Base-by-base conservation (phyloP, 2,113 vertebrate species). In the Oryzias javanicus region DNA sequence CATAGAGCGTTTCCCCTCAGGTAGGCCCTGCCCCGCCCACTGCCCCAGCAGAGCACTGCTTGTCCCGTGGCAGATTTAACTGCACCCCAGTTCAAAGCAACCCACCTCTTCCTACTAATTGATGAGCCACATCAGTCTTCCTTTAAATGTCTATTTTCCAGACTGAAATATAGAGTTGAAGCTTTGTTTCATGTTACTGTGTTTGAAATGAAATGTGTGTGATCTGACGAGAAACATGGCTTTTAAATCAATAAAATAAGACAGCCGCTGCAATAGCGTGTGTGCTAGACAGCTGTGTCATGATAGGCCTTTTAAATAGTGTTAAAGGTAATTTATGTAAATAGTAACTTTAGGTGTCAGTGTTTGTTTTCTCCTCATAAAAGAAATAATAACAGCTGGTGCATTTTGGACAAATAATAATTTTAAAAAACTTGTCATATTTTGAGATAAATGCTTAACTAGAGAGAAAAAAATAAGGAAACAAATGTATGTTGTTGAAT, bases 1-100 rank as follows among this genome's bases (percentile, higher is more conserved):
- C 87, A 99, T 99, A 42, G 97, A 99, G 88, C 95, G 96, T 20
- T 99, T 96, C 76, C 97, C 97, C 68, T 95, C 96, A 98, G 97
- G 97, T 99, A 96, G 93, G 81, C 78, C 70, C 72, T 49, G 55
- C 56, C 74, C 63, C 75, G 51, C 67, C 72, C 62, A 74, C 73
- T 52, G 47, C 76, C 55, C 60, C 71, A 67, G 65, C 59, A 46
- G 56, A 67, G 68, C 58, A 54, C 77, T 61, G 55, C 74, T 75
- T 35, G 59, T 66, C 55, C 77, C 15, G 55, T 60, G 75, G 66
- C 64, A 72, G 62, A 68, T 49, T 60, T 62, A 57, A 67, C 70
- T 22, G 70, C 83, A 71, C 63, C 35, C 62, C 58, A 74, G 42
- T 44, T 61, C 74, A 73, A 78, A 78, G 51, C 65, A 60, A 56